Base-by-base conservation (phyloP, 1,140 invertebrate genomes). In the Ceratina calcarata region DNA sequence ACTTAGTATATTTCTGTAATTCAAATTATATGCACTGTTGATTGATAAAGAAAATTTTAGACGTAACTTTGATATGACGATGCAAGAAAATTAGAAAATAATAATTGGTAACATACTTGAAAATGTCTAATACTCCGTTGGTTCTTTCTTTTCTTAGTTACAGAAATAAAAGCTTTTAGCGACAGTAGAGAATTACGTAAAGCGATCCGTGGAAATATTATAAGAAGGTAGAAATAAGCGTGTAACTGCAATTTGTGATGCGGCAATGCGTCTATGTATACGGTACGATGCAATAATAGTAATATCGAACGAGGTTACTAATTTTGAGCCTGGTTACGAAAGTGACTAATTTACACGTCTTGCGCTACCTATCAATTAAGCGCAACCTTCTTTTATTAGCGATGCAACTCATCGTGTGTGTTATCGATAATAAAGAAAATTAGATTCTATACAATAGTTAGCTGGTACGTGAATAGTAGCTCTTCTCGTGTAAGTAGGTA, bases 171-270 rank as follows among this genome's bases (percentile, higher is more conserved):
- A 32, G 27, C 4, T 60, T 60, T 69, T 18, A 58, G 10, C 55
- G 18, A 61, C 16, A 45, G 49, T 15, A 10, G 7, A 22, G 22
- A 10, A 15, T 77, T 69, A 22, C 55, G 65, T 69, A 77, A 77
- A 55, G 12, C 37, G 57, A 69, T 69, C 66, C 10, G 12, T 7
- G 53, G 49, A 75, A 75, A 66, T 75, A 61, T 75, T 20, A 32
- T 55, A 58, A 60, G 72, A 66, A 57, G 73, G 62, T 67, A 49
- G 62, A 57, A 57, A 55, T 65, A 74, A 76, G 37, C 55, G 15
- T 15, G 74, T 3, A 49, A 49, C 37, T 69, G 57, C 66, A 45
- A 66, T 58, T 66, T 45, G 27, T 16, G 64, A 67, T 58, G 64
- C 62, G 15, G 73, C 53, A 60, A 24, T 10, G 10, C 7, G 22